Conservation (phyloP, 2,888 invertebrate species). For the Phyllotreta striolata region DNA sequence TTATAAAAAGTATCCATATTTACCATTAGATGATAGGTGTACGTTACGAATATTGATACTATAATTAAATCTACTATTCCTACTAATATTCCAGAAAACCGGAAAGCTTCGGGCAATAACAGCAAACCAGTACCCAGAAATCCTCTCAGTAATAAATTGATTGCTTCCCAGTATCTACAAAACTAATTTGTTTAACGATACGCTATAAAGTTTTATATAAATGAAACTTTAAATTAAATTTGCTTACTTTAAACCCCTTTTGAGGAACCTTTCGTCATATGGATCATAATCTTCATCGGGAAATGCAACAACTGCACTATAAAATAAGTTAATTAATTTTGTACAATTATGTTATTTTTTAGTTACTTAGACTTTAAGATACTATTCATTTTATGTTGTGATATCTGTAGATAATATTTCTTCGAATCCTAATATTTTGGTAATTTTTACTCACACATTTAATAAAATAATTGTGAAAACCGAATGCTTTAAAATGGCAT, state of each 20-base stretch:
- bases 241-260: slow-evolving; percentile 73
- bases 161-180: slow-evolving; percentile 76
- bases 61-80: slow-evolving; percentile 77
- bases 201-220: no score
- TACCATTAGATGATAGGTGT: slow-evolving; percentile 86
- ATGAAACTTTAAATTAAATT: neutral
- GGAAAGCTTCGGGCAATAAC: slow-evolving; percentile 90
- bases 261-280: slow-evolving; percentile 69
- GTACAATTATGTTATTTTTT: neutral
- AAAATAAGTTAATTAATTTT: neutral
- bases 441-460: no score
- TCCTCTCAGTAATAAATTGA: slow-evolving; percentile 87
- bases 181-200: neutral
- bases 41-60: slow-evolving; percentile 80
- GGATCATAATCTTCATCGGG: slow-evolving; percentile 67
- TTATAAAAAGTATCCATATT: slow-evolving; percentile 47
- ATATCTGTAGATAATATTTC: no score
- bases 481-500: no score
- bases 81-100: slow-evolving; percentile 79
- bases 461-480: no score
- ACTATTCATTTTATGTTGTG: no score
- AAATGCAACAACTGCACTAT: slow-evolving; percentile 2
- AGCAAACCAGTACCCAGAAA: slow-evolving; percentile 91
- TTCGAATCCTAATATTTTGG: no score
- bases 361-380: no score